Evolutionary conservation across 2,113 vertebrate species (phyloP), one percentile per base, ranked within the genome.

Genomic region (Paracanthobrama guichenoti): DNA sequence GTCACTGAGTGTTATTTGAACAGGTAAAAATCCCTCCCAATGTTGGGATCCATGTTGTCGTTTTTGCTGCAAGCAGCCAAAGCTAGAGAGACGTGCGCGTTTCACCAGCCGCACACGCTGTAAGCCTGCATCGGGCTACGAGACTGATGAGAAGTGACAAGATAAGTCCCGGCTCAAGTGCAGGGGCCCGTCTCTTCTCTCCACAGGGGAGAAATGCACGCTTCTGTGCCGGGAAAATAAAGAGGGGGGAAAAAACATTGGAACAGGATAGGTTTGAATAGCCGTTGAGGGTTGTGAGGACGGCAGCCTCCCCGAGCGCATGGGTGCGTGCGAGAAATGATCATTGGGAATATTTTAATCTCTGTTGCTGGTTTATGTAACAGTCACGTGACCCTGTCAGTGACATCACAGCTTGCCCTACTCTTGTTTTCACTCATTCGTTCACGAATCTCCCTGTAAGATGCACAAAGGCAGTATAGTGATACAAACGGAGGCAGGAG

Each of bases 291-390:
- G 50, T 55, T 72, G 44, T 50, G 64, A 69, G n/a, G 50, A 71
- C 53, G 57, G 55, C 72, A 85, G 77, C 44, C 76, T 86, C 24
- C 66, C 22, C 20, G 11, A 62, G 60, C 13, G 62, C 79, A 74
- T 20, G 57, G 83, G 87, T 86, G 86, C 75, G 79, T 88, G 86
- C 85, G 90, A 91, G 89, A 48, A 87, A 79, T 90, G 90, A 90
- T 92, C 91, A 91, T 81, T 90, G 86, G 88, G 89, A 93, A 94
- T 94, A 94, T 92, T 88, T 92, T 96, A 96, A 97, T 97, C 95
- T 94, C 86, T 90, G 89, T 90, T 93, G 94, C 94, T 93, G 92
- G 92, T 95, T 97, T 97, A 97, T 95, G 92, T 96, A 97, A 96
- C 94, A 86, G 78, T 64, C 48, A 85, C 64, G 48, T 82, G 80